These are phyloP conservation scores for Corydoras sp. DNA, from an alignment of 2,113 vertebrate genomes.

Conservation along the genomic window DNA sequence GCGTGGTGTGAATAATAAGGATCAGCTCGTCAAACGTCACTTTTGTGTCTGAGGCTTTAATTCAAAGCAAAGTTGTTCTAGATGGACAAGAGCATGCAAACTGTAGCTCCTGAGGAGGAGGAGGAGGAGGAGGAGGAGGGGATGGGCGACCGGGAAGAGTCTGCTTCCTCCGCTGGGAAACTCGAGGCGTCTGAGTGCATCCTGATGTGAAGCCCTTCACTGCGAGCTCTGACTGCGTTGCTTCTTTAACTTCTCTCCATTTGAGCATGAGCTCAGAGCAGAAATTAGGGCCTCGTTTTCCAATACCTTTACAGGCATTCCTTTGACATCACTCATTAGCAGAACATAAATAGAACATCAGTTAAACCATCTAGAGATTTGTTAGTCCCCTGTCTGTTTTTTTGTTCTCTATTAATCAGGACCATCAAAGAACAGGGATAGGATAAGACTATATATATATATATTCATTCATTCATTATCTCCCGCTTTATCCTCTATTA, in stretches of 20 bases:
- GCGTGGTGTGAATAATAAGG: not conserved
- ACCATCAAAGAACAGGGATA: too few relatives aligned
- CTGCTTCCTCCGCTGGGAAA: not conserved
- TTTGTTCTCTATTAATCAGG: too few relatives aligned
- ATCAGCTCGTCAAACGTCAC: not conserved
- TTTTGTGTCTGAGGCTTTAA: not conserved
- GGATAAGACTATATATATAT: too few relatives aligned
- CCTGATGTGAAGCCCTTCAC: not conserved
- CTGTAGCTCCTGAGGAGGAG: not conserved
- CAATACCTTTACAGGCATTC: not conserved
- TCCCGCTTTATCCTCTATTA: too few relatives aligned
- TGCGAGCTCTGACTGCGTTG: not conserved
- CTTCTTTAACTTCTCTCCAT: not conserved
- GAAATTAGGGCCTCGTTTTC: slow-evolving; percentile 43
- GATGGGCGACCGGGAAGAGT: not conserved
- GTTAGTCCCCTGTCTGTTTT: too few relatives aligned
- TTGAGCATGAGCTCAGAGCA: slow-evolving; percentile 3
- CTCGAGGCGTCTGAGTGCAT: not conserved
- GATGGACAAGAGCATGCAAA: slow-evolving; percentile 9
- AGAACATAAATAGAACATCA: not conserved
- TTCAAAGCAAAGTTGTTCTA: not conserved
- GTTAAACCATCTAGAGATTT: too few relatives aligned
- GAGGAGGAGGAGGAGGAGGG: not conserved
- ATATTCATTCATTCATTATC: too few relatives aligned
- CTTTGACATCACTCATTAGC: not conserved